Evolutionary conservation across 2,797 vertebrate genomes (phyloP).

Genomic region (Hypotaenidia okinawae): DNA sequence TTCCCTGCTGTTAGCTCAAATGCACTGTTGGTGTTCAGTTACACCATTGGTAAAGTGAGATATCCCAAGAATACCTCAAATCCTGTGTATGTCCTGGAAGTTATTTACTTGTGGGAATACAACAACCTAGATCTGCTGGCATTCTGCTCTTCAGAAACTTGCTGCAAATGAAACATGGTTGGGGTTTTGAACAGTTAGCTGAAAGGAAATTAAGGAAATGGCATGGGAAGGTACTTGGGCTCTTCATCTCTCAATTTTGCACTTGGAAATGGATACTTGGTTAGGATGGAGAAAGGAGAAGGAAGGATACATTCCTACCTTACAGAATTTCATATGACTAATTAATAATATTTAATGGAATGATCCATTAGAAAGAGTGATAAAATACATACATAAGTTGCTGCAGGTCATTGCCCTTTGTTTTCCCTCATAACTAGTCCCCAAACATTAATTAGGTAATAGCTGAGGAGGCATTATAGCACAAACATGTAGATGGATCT

Average conservation of each 20-base stretch:
- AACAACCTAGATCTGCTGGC: background rate
- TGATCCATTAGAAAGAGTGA: background rate
- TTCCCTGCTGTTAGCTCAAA: background rate
- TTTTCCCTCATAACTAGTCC: background rate
- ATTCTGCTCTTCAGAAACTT: background rate
- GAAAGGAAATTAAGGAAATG: background rate
- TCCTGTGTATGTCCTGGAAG: background rate
- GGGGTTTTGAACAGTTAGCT: background rate
- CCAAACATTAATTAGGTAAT: background rate
- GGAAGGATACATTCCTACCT: background rate
- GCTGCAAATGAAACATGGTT: background rate
- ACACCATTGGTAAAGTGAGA: background rate
- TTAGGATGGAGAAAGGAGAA: background rate
- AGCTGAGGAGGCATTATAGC: background rate
- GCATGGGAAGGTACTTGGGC: background rate
- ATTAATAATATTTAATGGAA: background rate
- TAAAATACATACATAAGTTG: background rate
- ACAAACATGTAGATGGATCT: background rate
- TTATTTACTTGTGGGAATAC: background rate
- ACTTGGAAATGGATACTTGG: background rate
- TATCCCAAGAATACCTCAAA: background rate
- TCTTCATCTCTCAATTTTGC: background rate
- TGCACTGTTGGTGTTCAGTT: background rate
- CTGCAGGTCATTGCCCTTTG: background rate
- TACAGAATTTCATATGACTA: background rate